Conservation (phyloP, 92 coral and sea anemone species). For the Hydrozoanthus gracilis region DNA sequence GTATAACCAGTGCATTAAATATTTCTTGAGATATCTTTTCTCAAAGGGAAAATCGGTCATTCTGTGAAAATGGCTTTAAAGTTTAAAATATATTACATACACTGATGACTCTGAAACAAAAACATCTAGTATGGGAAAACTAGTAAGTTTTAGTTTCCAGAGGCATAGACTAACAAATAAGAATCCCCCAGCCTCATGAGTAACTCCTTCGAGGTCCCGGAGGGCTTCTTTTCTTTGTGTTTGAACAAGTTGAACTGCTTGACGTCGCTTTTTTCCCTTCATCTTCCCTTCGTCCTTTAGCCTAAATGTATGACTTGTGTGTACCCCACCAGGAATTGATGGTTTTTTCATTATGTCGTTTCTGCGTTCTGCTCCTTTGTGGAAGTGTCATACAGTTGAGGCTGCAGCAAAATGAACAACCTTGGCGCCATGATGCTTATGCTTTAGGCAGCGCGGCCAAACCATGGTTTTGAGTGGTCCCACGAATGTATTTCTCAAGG, state of each 20-base stretch:
- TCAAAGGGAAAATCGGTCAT: slow-evolving; percentile 26
- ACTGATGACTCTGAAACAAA: too few species aligned
- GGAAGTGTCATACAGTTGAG: slow-evolving; percentile 59
- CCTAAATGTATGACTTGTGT: slow-evolving; percentile 41
- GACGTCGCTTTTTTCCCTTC: slow-evolving; percentile 56
- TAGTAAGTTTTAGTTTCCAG: too few species aligned
- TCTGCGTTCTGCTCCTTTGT: slow-evolving; percentile 46
- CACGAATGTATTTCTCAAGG: slow-evolving; percentile 45
- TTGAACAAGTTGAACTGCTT: slow-evolving; percentile 49
- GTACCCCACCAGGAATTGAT: slow-evolving; percentile 45
- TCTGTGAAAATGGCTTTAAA: not conserved
- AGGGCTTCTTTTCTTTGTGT: slow-evolving; percentile 61
- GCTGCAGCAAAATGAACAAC: slow-evolving; percentile 54
- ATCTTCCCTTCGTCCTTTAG: slow-evolving; percentile 51
- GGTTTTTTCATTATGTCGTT: slow-evolving; percentile 55
- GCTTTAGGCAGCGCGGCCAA: slow-evolving; percentile 53
- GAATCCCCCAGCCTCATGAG: slow-evolving; percentile 36
- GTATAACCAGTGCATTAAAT: too few species aligned
- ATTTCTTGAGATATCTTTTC: slow-evolving; percentile 47
- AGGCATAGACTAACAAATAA: not conserved
- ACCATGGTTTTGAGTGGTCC: slow-evolving; percentile 61
- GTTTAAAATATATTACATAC: too few species aligned
- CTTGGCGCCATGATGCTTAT: slow-evolving; percentile 53
- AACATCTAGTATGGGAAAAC: too few species aligned
- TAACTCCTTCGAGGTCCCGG: slow-evolving; percentile 48